Conservation (phyloP, 2,797 vertebrate species). For the Hirundo rustica region DNA sequence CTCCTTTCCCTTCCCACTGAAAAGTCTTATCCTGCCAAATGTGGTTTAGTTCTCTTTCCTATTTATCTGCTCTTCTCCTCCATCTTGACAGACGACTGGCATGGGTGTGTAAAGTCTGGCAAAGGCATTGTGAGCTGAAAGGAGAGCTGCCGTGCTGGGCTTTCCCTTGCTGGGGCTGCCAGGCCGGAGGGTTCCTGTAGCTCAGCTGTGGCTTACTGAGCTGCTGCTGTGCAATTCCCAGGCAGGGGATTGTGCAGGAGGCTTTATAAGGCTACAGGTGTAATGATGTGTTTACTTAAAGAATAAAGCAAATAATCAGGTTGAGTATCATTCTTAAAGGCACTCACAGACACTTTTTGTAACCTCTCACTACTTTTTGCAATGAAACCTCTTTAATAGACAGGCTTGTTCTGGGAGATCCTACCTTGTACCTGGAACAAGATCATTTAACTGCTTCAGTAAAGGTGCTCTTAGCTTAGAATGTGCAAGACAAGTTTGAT, state of each 20-base stretch:
- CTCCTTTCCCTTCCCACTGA: neutral
- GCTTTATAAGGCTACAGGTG: neutral
- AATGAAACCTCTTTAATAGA: neutral
- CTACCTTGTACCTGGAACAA: neutral
- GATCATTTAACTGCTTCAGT: neutral
- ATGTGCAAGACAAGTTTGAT: neutral
- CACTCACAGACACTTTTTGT: neutral
- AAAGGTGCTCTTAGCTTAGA: neutral
- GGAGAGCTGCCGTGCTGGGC: neutral
- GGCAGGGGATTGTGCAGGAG: neutral
- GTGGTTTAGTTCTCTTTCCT: neutral
- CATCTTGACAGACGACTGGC: neutral
- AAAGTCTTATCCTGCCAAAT: neutral
- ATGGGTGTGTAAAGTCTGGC: neutral
- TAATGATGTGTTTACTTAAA: neutral
- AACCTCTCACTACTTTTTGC: neutral
- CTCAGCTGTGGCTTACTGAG: neutral
- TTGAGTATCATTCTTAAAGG: neutral
- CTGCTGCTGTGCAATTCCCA: neutral
- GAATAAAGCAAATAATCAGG: neutral
- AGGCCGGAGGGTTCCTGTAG: neutral
- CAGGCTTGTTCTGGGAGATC: neutral
- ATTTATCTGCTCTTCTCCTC: neutral
- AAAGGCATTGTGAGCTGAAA: neutral
- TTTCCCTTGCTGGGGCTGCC: neutral